phyloP scores from a whole-genome alignment of 2,888 invertebrate species.

The Caenorhabditis afra region DNA sequence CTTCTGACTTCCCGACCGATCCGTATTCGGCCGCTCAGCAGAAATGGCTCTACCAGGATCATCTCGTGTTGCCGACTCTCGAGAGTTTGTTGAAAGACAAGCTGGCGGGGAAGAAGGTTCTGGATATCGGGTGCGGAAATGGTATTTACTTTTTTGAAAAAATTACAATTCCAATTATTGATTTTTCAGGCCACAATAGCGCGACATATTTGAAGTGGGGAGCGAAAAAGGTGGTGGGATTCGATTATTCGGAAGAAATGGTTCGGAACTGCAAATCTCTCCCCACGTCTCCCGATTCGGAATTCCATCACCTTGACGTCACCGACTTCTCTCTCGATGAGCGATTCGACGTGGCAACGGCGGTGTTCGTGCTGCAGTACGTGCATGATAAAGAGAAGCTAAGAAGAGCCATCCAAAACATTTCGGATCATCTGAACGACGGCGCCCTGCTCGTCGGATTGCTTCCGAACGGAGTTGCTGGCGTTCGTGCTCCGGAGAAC shows the following conservation, averaged over 20 bases:
- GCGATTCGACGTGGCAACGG: constrained; percentile 43
- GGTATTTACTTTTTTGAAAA: constrained; percentile 11
- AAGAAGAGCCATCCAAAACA: constrained; percentile 21
- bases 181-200: constrained; percentile 35
- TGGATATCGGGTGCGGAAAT: constrained; percentile 59
- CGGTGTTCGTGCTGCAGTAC: constrained; percentile 55
- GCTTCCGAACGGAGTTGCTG: constrained; percentile 47
- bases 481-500: constrained; percentile 19
- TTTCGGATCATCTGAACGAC: constrained; percentile 19
- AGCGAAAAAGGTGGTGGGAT: constrained; percentile 39
- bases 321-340: constrained; percentile 29
- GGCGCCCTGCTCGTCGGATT: constrained; percentile 35
- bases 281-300: not conserved
- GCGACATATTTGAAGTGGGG: constrained; percentile 32
- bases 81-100: constrained; percentile 7
- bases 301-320: constrained; percentile 32
- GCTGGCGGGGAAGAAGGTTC: constrained; percentile 22
- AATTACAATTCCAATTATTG: constrained; percentile 3
- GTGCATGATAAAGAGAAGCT: constrained; percentile 47
- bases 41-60: constrained; percentile 54
- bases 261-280: constrained; percentile 29
- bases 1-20: constrained; percentile 43
- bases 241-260: constrained; percentile 54
- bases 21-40: constrained; percentile 53
- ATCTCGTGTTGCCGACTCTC: constrained; percentile 44